phyloP scores from a whole-genome alignment of 2,797 vertebrate species.

The Halcyon leucocephala region DNA sequence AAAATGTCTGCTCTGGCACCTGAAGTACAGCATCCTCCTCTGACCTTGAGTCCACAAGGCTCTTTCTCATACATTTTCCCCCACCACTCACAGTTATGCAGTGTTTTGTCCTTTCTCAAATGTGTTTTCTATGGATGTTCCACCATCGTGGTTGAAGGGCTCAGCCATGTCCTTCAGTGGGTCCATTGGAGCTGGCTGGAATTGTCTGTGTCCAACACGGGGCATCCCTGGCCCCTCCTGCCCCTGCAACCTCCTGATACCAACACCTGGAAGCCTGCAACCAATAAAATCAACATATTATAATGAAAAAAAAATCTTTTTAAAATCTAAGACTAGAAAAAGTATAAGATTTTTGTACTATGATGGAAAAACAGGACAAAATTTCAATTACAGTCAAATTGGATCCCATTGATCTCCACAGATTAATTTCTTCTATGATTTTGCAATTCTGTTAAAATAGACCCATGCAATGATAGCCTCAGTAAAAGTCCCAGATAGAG shows the following conservation, averaged over 20 bases:
- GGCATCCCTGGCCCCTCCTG: not conserved
- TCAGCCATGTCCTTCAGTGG: rapidly evolving
- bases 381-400: not conserved
- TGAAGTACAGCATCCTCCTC: not conserved
- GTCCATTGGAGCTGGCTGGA: rapidly evolving
- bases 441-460: not conserved
- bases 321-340: not conserved
- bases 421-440: not conserved
- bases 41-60: not conserved
- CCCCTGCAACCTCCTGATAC: rapidly evolving
- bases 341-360: not conserved
- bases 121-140: rapidly evolving
- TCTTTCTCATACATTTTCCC: not conserved
- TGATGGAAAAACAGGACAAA: not conserved
- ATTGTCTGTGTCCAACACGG: rapidly evolving
- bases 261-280: not conserved
- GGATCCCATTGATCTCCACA: not conserved
- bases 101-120: not conserved
- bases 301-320: not conserved
- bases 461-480: not conserved
- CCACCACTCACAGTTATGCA: no score
- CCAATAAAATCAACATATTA: not conserved
- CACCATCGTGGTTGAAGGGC: no score
- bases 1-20: rapidly evolving
- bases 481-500: not conserved